These are phyloP conservation scores for Forbesichthys papilliferus DNA, from an alignment of 2,113 vertebrate genomes.

Conservation along the genomic window DNA sequence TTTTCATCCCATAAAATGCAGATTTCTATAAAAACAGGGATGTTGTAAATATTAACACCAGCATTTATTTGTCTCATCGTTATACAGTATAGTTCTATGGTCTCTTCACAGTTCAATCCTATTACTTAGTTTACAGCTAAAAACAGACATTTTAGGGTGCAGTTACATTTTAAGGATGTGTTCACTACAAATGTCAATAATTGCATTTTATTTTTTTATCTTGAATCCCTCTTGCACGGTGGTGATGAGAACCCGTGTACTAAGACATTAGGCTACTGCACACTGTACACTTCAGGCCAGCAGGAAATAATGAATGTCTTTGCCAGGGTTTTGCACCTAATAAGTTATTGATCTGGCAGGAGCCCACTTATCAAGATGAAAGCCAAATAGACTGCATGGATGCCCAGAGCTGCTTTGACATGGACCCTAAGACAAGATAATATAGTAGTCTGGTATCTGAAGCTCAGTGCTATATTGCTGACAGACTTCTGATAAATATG, in stretches of 20 bases:
- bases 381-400: constrained; percentile 39
- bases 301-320: constrained; percentile 44
- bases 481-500: constrained; percentile 6
- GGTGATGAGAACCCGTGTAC: background rate
- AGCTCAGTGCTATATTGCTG: constrained; percentile 4
- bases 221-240: too few species aligned
- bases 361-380: constrained; percentile 44
- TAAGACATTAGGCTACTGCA: constrained; percentile 21
- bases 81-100: too few species aligned
- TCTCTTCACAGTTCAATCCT: too few species aligned
- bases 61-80: too few species aligned
- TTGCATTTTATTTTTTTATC: too few species aligned
- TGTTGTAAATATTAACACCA: too few species aligned
- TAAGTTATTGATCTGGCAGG: constrained; percentile 57
- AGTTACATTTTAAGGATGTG: too few species aligned
- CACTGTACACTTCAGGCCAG: constrained; percentile 4
- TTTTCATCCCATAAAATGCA: too few species aligned
- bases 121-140: too few species aligned
- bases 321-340: constrained; percentile 47
- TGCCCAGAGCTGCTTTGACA: constrained; percentile 1
- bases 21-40: too few species aligned
- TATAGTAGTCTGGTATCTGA: constrained; percentile 4
- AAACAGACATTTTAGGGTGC: too few species aligned
- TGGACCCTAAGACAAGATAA: background rate
- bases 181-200: too few species aligned